phyloP scores from a whole-genome alignment of 2,113 vertebrate genomes.

The Martes martes region DNA sequence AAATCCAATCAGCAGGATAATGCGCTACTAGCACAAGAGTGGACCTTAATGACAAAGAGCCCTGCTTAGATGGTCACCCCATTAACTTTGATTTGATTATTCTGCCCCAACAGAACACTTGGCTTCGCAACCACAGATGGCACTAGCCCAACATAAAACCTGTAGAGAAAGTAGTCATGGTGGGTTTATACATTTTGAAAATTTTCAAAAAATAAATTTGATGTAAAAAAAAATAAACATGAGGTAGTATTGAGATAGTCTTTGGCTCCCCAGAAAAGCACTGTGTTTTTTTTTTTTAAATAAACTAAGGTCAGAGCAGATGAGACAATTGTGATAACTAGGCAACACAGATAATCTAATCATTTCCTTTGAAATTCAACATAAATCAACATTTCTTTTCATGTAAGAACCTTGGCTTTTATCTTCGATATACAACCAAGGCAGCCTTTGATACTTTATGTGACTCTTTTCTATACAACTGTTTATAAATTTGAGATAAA shows the following conservation, averaged over 20 bases:
- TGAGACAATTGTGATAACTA: constrained; percentile 36
- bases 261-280: not conserved
- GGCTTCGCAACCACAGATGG: constrained; percentile 45
- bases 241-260: not conserved
- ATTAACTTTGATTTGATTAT: constrained; percentile 77
- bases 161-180: constrained; percentile 49
- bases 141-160: constrained; percentile 50
- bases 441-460: constrained; percentile 34
- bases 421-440: constrained; percentile 31
- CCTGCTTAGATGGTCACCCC: constrained; percentile 72
- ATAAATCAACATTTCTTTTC: constrained; percentile 58
- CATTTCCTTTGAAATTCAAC: constrained; percentile 57
- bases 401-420: constrained; percentile 43
- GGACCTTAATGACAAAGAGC: constrained; percentile 68
- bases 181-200: constrained; percentile 55
- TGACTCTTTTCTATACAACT: constrained; percentile 29
- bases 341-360: constrained; percentile 37
- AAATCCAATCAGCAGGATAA: constrained; percentile 63
- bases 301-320: constrained; percentile 38
- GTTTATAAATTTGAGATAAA: constrained; percentile 47
- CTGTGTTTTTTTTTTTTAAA: not conserved
- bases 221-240: constrained; percentile 51
- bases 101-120: constrained; percentile 66
- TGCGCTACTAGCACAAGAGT: not conserved
- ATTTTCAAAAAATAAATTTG: constrained; percentile 23